Conservation (phyloP, 1,140 invertebrate species). For the Dreissena rostriformis region DNA sequence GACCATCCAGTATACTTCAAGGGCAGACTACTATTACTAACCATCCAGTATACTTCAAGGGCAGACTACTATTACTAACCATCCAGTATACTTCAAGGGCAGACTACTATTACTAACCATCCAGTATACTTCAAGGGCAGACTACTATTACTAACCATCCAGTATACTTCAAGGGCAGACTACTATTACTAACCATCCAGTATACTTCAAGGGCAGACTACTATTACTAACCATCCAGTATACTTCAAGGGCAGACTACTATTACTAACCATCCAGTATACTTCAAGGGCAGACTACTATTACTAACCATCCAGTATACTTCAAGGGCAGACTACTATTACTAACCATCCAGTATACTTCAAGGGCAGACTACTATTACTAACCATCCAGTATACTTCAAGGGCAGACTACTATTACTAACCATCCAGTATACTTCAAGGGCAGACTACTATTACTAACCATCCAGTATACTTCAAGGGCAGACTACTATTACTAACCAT, state of each 20-base stretch:
- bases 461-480: constrained; percentile 27
- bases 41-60: constrained; percentile 35
- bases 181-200: constrained; percentile 31
- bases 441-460: constrained; percentile 13
- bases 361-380: neutral
- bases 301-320: constrained; percentile 39
- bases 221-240: constrained; percentile 36
- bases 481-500: constrained; percentile 20
- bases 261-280: constrained; percentile 42
- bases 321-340: neutral
- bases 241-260: neutral
- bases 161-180: constrained; percentile 12
- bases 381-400: constrained; percentile 39
- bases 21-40: constrained; percentile 1
- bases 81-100: constrained; percentile 27
- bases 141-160: constrained; percentile 26
- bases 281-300: neutral
- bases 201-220: constrained; percentile 3
- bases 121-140: constrained; percentile 17
- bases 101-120: constrained; percentile 20
- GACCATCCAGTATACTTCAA: constrained; percentile 40
- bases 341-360: constrained; percentile 40
- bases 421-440: constrained; percentile 35
- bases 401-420: constrained; percentile 1
- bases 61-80: constrained; percentile 13